Conservation (phyloP, 2,113 vertebrate genomes). For the Psilopogon haemacephalus region DNA sequence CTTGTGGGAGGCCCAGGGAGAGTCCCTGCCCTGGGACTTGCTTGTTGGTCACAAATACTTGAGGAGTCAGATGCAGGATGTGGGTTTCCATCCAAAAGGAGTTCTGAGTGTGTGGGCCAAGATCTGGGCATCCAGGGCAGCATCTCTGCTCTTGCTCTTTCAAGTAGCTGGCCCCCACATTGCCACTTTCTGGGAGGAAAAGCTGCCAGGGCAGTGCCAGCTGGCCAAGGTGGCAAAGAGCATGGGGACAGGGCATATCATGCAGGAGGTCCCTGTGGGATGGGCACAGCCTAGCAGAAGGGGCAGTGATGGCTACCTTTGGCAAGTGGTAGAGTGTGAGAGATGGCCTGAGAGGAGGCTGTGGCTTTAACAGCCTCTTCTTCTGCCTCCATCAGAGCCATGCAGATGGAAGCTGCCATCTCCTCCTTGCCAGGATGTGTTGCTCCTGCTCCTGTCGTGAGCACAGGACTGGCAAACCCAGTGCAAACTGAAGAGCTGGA, state of each 20-base stretch:
- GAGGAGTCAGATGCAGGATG: not conserved
- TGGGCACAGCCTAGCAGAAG: not conserved
- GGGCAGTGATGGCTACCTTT: not conserved
- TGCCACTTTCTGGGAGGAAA: not conserved
- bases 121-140: not conserved
- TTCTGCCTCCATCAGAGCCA: not conserved
- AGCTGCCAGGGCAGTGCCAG: not conserved
- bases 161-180: not conserved
- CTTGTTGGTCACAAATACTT: not conserved
- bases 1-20: not conserved
- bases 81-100: not conserved
- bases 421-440: not conserved
- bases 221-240: not conserved
- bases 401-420: not conserved
- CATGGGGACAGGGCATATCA: not conserved
- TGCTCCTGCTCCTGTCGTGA: not conserved
- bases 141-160: not conserved
- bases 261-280: not conserved
- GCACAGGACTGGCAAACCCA: not conserved
- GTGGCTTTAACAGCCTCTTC: conserved; percentile 1
- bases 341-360: not conserved
- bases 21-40: not conserved
- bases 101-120: not conserved
- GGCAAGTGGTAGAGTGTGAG: not conserved
- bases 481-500: not conserved